Percentiles rank a stretch among this genome's conserved stretches.
phyloP scores from a whole-genome alignment of 2,797 vertebrate species.

The Sebastes reedi region DNA sequence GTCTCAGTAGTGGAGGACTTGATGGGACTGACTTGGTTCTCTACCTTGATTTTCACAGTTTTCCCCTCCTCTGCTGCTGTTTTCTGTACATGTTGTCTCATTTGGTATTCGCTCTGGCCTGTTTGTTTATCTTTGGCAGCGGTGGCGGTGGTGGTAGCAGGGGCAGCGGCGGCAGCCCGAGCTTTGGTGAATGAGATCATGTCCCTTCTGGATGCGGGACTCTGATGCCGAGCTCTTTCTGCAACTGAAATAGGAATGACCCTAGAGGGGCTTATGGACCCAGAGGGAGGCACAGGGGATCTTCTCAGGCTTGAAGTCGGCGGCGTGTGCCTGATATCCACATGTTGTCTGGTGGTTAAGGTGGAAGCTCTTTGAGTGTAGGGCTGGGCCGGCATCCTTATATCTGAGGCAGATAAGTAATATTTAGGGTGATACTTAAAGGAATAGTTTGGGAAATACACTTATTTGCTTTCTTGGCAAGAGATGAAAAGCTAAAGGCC shows the following conservation, averaged over 20 bases:
- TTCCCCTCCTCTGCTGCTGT: slow-evolving; percentile 60
- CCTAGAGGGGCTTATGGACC: slow-evolving; percentile 74
- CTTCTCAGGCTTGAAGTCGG: slow-evolving; percentile 71
- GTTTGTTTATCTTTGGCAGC: slow-evolving; percentile 49
- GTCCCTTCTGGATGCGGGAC: slow-evolving; percentile 81
- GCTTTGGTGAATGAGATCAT: slow-evolving; percentile 83
- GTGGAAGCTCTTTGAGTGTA: slow-evolving; percentile 78
- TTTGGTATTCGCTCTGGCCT: slow-evolving; percentile 32
- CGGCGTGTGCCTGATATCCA: slow-evolving; percentile 74
- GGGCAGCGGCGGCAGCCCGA: slow-evolving; percentile 47
- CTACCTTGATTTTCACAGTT: slow-evolving; percentile 47
- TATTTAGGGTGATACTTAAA: neutral
- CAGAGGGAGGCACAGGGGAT: slow-evolving; percentile 64
- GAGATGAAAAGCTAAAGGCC: neutral
- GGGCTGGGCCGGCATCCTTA: slow-evolving; percentile 80
- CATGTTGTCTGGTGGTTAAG: slow-evolving; percentile 76
- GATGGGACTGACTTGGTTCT: slow-evolving; percentile 38
- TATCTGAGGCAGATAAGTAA: slow-evolving; percentile 79
- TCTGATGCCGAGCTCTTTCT: slow-evolving; percentile 71
- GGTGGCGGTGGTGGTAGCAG: slow-evolving; percentile 2
- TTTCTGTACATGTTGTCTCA: slow-evolving; percentile 25
- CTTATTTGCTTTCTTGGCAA: neutral
- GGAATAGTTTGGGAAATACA: neutral
- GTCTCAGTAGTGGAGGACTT: slow-evolving; percentile 52
- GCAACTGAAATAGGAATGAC: slow-evolving; percentile 77